Conservation (phyloP, 2,797 vertebrate species). For the Chelon labrosus region DNA sequence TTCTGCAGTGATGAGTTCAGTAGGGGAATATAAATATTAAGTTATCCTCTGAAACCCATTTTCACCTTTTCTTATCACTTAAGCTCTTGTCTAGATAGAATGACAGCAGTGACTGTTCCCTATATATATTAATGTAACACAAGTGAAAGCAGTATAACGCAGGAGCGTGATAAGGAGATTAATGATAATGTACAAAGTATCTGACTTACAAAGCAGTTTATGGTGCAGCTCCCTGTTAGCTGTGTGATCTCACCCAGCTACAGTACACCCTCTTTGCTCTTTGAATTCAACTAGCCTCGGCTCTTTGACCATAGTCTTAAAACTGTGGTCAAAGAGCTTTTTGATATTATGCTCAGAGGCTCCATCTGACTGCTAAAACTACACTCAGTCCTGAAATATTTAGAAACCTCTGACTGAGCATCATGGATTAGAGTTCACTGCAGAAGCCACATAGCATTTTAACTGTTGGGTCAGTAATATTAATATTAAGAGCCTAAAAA, state of each 20-base stretch:
- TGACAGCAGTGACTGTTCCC: neutral
- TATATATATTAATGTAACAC: neutral
- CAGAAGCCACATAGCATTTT: neutral
- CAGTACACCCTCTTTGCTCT: slow-evolving; percentile 7
- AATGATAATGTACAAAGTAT: neutral
- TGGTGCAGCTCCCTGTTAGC: neutral
- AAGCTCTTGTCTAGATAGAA: neutral
- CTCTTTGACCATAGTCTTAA: neutral
- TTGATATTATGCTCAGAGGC: neutral
- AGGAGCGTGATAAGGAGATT: neutral
- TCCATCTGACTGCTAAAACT: slow-evolving; percentile 11
- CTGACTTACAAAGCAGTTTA: slow-evolving; percentile 6
- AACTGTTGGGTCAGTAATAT: neutral
- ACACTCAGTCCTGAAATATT: slow-evolving; percentile 13
- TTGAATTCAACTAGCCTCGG: neutral
- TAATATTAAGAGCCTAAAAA: neutral
- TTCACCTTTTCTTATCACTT: neutral
- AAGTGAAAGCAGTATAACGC: neutral
- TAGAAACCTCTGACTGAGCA: slow-evolving; percentile 9
- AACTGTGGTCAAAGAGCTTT: slow-evolving; percentile 23
- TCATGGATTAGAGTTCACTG: neutral
- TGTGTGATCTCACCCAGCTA: neutral
- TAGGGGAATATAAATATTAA: neutral
- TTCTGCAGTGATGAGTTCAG: too few relatives aligned
- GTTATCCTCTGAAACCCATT: neutral